Conservation (phyloP, 2,888 invertebrate genomes). For the Tenthredo distinguenda region DNA sequence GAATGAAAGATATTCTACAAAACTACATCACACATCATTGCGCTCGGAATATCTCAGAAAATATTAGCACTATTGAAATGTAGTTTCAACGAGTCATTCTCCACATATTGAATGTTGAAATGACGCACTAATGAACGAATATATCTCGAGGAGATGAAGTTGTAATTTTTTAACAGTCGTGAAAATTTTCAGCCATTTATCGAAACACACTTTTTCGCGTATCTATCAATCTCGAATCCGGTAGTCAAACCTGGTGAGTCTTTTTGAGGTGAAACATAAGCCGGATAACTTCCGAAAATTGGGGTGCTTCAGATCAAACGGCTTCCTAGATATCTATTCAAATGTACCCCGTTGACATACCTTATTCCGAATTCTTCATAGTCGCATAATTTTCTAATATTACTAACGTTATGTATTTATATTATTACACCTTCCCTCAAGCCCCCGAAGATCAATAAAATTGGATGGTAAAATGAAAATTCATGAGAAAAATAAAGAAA, state of each 20-base stretch:
- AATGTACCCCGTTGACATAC: neutral
- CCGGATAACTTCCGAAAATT: neutral
- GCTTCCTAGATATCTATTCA: neutral
- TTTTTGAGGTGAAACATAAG: neutral
- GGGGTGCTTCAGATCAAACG: neutral
- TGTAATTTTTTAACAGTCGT: neutral
- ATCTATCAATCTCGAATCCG: neutral
- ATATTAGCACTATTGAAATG: neutral
- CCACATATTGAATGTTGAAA: neutral
- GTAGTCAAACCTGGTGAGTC: neutral
- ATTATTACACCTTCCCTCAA: neutral
- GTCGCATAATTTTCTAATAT: neutral
- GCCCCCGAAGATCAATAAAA: neutral
- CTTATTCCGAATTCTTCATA: neutral
- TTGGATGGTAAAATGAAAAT: neutral
- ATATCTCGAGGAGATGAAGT: neutral
- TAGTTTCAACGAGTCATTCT: neutral
- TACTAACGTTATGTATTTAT: neutral
- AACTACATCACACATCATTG: neutral
- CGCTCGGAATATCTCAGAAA: neutral
- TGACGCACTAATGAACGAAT: neutral
- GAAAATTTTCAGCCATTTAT: neutral
- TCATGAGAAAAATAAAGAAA: neutral
- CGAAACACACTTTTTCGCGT: neutral
- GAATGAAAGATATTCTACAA: neutral